Conservation (phyloP, 2,797 vertebrate species). For the Fistularia tabacaria region DNA sequence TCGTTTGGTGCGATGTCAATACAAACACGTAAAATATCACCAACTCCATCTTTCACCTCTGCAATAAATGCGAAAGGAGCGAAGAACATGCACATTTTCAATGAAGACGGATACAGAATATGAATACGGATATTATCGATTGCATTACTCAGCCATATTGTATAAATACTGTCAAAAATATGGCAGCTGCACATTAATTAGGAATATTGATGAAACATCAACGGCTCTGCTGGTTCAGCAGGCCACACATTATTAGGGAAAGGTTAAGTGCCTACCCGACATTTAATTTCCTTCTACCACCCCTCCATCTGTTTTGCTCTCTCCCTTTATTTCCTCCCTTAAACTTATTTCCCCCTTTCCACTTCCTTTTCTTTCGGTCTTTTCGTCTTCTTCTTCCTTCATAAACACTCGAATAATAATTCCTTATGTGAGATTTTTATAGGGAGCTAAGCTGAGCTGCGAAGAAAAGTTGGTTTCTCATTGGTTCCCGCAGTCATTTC, state of each 20-base stretch:
- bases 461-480: slow-evolving; percentile 49
- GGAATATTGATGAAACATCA: slow-evolving; percentile 71
- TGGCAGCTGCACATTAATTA: slow-evolving; percentile 70
- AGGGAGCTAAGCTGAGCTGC: slow-evolving; percentile 30
- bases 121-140: slow-evolving; percentile 58
- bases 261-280: slow-evolving; percentile 70
- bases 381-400: slow-evolving; percentile 14
- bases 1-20: background rate
- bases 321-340: slow-evolving; percentile 13
- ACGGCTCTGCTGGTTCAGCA: slow-evolving; percentile 71
- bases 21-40: background rate
- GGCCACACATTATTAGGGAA: slow-evolving; percentile 69
- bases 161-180: slow-evolving; percentile 66
- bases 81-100: slow-evolving; percentile 25
- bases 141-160: slow-evolving; percentile 60
- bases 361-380: slow-evolving; percentile 2
- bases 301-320: slow-evolving; percentile 21
- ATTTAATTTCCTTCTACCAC: slow-evolving; percentile 63
- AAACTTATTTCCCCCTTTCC: background rate
- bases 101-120: slow-evolving; percentile 32
- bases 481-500: slow-evolving; percentile 36
- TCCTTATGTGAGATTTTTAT: slow-evolving; percentile 39
- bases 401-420: slow-evolving; percentile 45
- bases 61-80: slow-evolving; percentile 2
- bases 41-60: background rate